Conservation (phyloP, 1,140 invertebrate species). For the Papilio machaon region DNA sequence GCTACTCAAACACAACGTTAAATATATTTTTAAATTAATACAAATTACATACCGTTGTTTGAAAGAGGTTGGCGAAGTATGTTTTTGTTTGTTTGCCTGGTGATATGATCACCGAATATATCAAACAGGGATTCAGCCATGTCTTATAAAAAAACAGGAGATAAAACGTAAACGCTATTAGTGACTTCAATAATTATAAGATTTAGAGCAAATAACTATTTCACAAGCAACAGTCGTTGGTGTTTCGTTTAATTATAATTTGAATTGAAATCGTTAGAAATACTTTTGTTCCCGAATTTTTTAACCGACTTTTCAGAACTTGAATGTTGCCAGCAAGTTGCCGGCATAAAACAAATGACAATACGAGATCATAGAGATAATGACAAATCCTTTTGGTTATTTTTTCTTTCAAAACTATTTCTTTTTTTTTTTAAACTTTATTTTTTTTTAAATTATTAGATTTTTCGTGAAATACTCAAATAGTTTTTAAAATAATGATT, state of each 20-base stretch:
- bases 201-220: not conserved
- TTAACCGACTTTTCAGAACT: not conserved
- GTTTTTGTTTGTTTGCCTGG: conserved; percentile 62
- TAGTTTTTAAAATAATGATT: no score
- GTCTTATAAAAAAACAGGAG: not conserved
- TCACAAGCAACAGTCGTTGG: not conserved
- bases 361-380: no score
- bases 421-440: no score
- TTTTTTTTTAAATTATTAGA: no score
- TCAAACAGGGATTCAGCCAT: conserved; percentile 72
- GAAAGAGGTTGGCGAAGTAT: conserved; percentile 65
- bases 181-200: not conserved
- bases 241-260: not conserved
- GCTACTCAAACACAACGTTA: no score
- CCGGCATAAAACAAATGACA: no score
- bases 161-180: no score
- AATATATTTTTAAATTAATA: not conserved
- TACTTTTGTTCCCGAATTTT: not conserved
- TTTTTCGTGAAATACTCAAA: no score
- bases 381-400: no score
- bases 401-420: no score
- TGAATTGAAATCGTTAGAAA: not conserved
- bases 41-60: conserved; percentile 65
- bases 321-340: no score
- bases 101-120: conserved; percentile 73